Base-by-base conservation (phyloP, 2,797 vertebrate genomes). In the Eulemur rubriventer region DNA sequence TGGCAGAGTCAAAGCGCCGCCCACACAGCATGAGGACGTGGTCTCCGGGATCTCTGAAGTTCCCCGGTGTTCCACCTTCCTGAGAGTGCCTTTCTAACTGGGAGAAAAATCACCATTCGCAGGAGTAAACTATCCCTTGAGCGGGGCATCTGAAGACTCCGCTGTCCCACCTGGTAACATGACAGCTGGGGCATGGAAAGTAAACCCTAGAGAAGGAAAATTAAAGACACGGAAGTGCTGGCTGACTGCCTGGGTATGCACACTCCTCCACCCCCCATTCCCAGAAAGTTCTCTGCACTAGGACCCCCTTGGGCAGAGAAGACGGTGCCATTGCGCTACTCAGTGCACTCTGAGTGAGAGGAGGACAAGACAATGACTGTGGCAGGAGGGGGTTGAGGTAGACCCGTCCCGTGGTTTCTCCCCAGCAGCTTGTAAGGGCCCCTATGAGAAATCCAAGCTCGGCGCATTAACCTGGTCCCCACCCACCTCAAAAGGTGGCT, bases 221-320 rank as follows among this genome's bases (percentile, higher is more conserved):
- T 22, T n/a, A 4, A 52, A 30, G 52, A 55, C n/a, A 20, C 28
- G 4, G 28, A 52, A 14, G 38, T 33, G 17, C 4, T 4, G 30
- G 33, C 18, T 94, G 30, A 35, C 22, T 26, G 63, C 11, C 28
- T n/a, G 6, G 0, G 0, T 22, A 1, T 33, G 41, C 26, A 11
- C 24, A 17, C 13, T 35, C 4, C 4, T 61, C 12, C 5, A 24
- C 1, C 1, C n/a, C 43, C 16, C 0, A 0, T 76, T 55, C 43
- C 52, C 41, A 82, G 73, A 73, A 76, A 28, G 10, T 72, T 75
- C 7, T 69, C 41, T 28, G 63, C 55, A 63, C 17, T 16, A 50
- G 1, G 8, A 75, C 1, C 6, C 38, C 3, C 1, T 33, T 38
- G 14, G 28, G 10, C 8, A 59, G 73, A 46, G 65, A 85, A 41